These are phyloP conservation scores for Poecilia wingei DNA, from an alignment of 2,797 vertebrate species.

Conservation along the genomic window DNA sequence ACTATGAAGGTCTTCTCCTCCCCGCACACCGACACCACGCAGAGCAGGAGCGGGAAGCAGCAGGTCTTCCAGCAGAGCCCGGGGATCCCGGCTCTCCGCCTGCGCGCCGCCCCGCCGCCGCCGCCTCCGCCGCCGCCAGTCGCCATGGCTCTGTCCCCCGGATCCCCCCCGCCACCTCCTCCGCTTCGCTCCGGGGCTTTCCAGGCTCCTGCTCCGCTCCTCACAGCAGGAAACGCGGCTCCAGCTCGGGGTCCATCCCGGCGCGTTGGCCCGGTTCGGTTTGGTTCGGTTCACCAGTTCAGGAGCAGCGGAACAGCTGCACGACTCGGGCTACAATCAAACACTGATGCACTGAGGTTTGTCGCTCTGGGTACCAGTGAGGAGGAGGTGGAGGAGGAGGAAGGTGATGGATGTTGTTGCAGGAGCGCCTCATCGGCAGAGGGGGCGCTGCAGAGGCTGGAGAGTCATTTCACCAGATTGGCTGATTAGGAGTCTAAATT, in stretches of 20 bases:
- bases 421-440: conserved; percentile 14
- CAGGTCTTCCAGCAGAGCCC: conserved; percentile 81
- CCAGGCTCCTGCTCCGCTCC: conserved; percentile 67
- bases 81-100: conserved; percentile 72
- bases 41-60: conserved; percentile 80
- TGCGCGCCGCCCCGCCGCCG: conserved; percentile 58
- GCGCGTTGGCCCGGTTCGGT: conserved; percentile 1
- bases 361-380: conserved; percentile 36
- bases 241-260: conserved; percentile 46
- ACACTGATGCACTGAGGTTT: conserved; percentile 41
- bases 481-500: not conserved
- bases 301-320: conserved; percentile 49
- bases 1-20: conserved; percentile 83
- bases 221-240: conserved; percentile 57
- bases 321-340: conserved; percentile 37
- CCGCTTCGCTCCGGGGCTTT: conserved; percentile 56
- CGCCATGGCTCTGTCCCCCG: conserved; percentile 76
- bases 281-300: conserved; percentile 16
- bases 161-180: conserved; percentile 62
- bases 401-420: conserved; percentile 53
- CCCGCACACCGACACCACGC: conserved; percentile 81
- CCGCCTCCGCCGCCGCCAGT: conserved; percentile 71
- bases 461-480: not conserved
- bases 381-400: conserved; percentile 19
- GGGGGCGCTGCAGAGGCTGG: conserved; percentile 28